Evolutionary conservation across 2,888 invertebrate genomes (phyloP).

Genomic region (Heterodera filipjevi): DNA sequence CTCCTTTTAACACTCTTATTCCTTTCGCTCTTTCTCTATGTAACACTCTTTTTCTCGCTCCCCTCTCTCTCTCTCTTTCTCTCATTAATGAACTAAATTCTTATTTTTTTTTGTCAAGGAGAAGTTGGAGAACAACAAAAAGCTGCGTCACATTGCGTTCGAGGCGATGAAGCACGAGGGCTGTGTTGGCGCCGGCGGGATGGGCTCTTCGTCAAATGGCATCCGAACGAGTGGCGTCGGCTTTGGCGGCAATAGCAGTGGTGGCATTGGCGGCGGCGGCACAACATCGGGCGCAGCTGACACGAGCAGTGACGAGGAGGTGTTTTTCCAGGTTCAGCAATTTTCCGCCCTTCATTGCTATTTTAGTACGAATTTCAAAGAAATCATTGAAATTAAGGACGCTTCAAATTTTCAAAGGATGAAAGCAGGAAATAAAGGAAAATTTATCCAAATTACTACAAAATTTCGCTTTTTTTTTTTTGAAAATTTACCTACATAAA

Average conservation of each 20-base stretch:
- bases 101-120: conserved; percentile 31
- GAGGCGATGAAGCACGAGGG: conserved; percentile 39
- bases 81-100: neutral
- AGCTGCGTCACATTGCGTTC: conserved; percentile 44
- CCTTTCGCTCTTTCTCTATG: neutral
- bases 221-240: conserved; percentile 2
- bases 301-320: conserved; percentile 33
- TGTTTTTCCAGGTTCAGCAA: conserved; percentile 35
- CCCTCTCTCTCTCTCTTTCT: neutral
- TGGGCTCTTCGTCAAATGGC: conserved; percentile 11
- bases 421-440: too few species aligned
- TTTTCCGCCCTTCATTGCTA: too few species aligned
- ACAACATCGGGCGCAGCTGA: conserved; percentile 17
- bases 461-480: too few species aligned
- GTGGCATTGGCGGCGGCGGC: conserved; percentile 19
- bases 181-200: neutral
- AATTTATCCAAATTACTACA: too few species aligned
- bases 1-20: neutral
- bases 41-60: neutral
- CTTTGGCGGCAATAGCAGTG: neutral
- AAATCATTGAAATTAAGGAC: too few species aligned
- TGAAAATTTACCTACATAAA: too few species aligned
- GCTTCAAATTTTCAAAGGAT: too few species aligned
- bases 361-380: too few species aligned
- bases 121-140: conserved; percentile 43